phyloP scores from a whole-genome alignment of 2,888 invertebrate genomes.

The Apodemia mormo region DNA sequence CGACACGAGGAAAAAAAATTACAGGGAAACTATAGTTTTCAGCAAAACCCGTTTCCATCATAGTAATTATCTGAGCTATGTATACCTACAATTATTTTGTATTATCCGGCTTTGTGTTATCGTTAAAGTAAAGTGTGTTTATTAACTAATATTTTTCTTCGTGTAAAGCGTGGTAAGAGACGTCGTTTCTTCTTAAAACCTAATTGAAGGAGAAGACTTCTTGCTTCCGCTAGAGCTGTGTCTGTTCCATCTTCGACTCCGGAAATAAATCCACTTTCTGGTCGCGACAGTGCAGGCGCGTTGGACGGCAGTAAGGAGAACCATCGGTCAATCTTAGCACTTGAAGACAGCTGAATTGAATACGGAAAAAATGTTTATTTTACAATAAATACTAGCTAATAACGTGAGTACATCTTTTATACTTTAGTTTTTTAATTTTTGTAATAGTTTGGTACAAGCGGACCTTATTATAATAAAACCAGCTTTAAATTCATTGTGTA shows the following conservation, averaged over 20 bases:
- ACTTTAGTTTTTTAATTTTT: too few relatives aligned
- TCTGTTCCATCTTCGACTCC: constrained; percentile 81
- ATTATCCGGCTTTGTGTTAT: constrained; percentile 36
- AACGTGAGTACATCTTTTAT: too few relatives aligned
- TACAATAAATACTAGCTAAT: neutral
- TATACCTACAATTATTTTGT: constrained; percentile 32
- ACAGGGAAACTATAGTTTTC: too few relatives aligned
- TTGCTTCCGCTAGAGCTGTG: constrained; percentile 84
- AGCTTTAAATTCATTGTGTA: too few relatives aligned
- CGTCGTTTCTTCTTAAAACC: constrained; percentile 87
- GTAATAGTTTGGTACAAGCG: too few relatives aligned
- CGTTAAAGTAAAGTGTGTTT: constrained; percentile 67
- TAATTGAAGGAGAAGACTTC: constrained; percentile 85
- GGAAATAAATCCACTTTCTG: constrained; percentile 90
- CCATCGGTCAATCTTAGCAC: constrained; percentile 91
- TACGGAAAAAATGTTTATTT: constrained; percentile 31
- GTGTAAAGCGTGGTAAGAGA: constrained; percentile 85
- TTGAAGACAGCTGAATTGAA: constrained; percentile 84
- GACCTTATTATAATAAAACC: too few relatives aligned
- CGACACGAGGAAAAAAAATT: too few relatives aligned
- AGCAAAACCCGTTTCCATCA: too few relatives aligned
- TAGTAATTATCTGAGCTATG: neutral
- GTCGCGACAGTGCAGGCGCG: constrained; percentile 84
- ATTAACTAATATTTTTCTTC: constrained; percentile 85
- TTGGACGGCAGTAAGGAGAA: constrained; percentile 84